Evolutionary conservation across 2,888 invertebrate genomes (phyloP).

Genomic region (Stenchaetothrips biformis): DNA sequence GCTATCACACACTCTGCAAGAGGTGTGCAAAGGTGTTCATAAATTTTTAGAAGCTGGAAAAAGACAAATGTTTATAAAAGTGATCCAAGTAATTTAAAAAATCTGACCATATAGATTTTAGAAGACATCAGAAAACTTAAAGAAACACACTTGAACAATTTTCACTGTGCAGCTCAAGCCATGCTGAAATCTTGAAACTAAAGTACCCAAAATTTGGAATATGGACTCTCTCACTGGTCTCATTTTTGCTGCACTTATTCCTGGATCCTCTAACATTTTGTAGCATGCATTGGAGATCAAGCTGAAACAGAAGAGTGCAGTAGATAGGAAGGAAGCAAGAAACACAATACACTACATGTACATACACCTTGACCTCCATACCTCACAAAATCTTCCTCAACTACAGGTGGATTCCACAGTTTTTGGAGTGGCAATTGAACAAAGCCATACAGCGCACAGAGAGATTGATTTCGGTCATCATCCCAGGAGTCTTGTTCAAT

Average conservation of each 20-base stretch:
- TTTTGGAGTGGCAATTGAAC: conserved; percentile 65
- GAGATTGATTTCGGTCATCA: conserved; percentile 59
- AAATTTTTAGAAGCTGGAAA: conserved; percentile 66
- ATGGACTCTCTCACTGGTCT: conserved; percentile 64
- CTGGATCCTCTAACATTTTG: conserved; percentile 60
- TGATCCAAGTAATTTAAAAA: background rate
- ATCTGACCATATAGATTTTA: background rate
- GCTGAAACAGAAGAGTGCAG: conserved; percentile 48
- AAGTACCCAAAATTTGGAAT: conserved; percentile 71
- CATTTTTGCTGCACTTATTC: conserved; percentile 52
- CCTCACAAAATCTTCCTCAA: conserved; percentile 78
- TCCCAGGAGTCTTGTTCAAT: conserved; percentile 61
- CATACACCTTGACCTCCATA: conserved; percentile 43
- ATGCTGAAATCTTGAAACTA: conserved; percentile 80
- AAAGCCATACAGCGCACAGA: conserved; percentile 61
- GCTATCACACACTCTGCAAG: conserved; percentile 66
- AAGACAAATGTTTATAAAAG: conserved; percentile 40
- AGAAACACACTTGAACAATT: conserved; percentile 51
- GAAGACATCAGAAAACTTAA: background rate
- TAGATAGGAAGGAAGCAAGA: too few species aligned
- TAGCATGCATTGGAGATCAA: conserved; percentile 70
- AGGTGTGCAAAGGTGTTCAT: conserved; percentile 64
- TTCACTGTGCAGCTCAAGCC: conserved; percentile 70
- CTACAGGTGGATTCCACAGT: conserved; percentile 77
- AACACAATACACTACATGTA: too few species aligned